Conservation (phyloP, 1,140 invertebrate species). For the Cyclargus thomasi region DNA sequence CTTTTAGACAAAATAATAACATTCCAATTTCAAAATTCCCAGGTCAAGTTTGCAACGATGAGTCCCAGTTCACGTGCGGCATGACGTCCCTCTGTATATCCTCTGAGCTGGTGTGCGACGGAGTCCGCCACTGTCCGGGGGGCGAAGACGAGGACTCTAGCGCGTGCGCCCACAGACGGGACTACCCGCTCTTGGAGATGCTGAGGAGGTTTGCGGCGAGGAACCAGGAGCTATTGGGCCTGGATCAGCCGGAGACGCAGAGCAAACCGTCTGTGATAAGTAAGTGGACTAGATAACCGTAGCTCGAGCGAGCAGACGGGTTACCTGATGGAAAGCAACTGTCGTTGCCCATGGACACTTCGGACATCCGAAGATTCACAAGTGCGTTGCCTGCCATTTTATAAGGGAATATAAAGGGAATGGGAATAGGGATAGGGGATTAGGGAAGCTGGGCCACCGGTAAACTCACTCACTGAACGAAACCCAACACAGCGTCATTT, state of each 20-base stretch:
- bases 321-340: too few species aligned
- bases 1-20: too few species aligned
- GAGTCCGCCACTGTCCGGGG: constrained; percentile 77
- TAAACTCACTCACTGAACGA: too few species aligned
- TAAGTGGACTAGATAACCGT: constrained; percentile 33
- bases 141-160: constrained; percentile 67
- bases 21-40: constrained; percentile 20
- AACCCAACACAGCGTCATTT: too few species aligned
- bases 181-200: constrained; percentile 60
- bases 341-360: too few species aligned
- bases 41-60: constrained; percentile 59
- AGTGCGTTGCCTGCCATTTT: too few species aligned
- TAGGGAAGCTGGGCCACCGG: too few species aligned
- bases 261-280: constrained; percentile 67
- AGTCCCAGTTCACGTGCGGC: constrained; percentile 60
- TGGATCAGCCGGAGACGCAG: constrained; percentile 53
- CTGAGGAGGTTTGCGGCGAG: constrained; percentile 58
- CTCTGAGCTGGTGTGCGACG: constrained; percentile 77
- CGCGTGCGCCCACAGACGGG: constrained; percentile 49
- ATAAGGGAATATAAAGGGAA: too few species aligned
- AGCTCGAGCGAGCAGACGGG: too few species aligned
- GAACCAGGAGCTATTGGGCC: constrained; percentile 60
- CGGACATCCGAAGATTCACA: too few species aligned
- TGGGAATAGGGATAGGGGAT: too few species aligned
- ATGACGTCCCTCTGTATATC: constrained; percentile 75